Evolutionary conservation across 2,797 vertebrate genomes (phyloP).

Genomic region (Poeciliopsis gracilis): DNA sequence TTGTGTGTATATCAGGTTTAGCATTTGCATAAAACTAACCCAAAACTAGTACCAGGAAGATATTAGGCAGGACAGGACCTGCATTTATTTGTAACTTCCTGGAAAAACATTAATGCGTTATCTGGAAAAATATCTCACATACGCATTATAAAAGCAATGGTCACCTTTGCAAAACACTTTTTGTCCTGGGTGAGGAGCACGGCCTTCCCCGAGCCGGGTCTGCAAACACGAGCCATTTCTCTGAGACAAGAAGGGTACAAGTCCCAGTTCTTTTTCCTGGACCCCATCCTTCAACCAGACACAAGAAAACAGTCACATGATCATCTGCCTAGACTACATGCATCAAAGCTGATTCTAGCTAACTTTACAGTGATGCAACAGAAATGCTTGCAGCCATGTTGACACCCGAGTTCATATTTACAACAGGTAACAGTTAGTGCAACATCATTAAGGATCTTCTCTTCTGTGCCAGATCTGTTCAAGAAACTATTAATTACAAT

Average conservation of each 20-base stretch:
- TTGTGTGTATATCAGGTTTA: not conserved
- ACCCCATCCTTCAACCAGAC: constrained; percentile 88
- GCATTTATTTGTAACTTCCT: not conserved
- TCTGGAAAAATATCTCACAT: not conserved
- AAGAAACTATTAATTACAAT: not conserved
- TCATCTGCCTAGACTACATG: not conserved
- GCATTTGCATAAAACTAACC: not conserved
- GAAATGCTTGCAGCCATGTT: not conserved
- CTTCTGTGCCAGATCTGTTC: not conserved
- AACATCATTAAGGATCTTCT: not conserved
- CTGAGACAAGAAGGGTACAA: constrained; percentile 93
- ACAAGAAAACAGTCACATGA: not conserved
- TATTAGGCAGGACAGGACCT: not conserved
- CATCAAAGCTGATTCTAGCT: not conserved
- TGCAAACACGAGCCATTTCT: constrained; percentile 94
- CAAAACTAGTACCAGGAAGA: not conserved
- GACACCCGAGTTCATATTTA: not conserved
- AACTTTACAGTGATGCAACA: not conserved
- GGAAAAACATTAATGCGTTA: not conserved
- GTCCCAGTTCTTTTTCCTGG: constrained; percentile 96
- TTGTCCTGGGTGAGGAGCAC: constrained; percentile 96
- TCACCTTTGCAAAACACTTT: constrained; percentile 96
- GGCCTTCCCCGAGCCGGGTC: constrained; percentile 89
- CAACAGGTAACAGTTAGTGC: not conserved
- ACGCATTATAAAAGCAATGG: accelerated